Evolutionary conservation across 30 jellyfish, hydroid and myxozoan species (phyloP), one percentile per base, ranked within the genome.

Genomic region (Hydractinia echinata): DNA sequence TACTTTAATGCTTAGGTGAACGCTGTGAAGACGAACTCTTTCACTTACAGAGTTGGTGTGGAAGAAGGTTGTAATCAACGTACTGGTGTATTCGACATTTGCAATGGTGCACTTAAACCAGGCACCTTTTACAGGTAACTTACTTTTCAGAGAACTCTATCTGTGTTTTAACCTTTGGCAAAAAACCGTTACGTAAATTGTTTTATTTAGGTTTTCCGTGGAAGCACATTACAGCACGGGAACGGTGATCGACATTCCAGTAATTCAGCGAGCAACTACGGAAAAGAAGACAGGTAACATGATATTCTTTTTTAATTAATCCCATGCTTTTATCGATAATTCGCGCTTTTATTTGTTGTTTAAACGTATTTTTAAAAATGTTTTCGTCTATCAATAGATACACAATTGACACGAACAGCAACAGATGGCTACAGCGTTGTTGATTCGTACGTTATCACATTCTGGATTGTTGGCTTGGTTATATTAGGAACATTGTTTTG

Each of bases 381-480:
- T 3, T 13, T 64, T n/a, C 5, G 74, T 64, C 18, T 51, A 44
- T 64, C 39, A 13, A 51, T 51, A 30, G 44, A 30, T 30, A 30
- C 44, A 30, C 44, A 30, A 64, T 6, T 51, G 74, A 64, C 74
- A 0, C 61, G 81, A 48, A 30, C 74, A 6, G 21, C 95, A 4
- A 76, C 96, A 5, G 94, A 85, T 55, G 84, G 87, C 18, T 91
- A 91, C 48, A 89, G 81, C 18, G 82, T 53, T 44, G 79, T 56
- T 72, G 72, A 87, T 61, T 84, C 96, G 7, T 94, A 76, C 86
- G 74, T 82, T 16, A 91, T 82, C 60, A 87, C 99, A 1, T 94
- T 89, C 86, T 94, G 96, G 96, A 88, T 94, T 54, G 86, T 94
- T 78, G 99, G 99, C 54, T 87, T 94, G 18, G 96, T 94, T 69